Conservation (phyloP, 2,113 vertebrate species). For the Forbesichthys agassizii region DNA sequence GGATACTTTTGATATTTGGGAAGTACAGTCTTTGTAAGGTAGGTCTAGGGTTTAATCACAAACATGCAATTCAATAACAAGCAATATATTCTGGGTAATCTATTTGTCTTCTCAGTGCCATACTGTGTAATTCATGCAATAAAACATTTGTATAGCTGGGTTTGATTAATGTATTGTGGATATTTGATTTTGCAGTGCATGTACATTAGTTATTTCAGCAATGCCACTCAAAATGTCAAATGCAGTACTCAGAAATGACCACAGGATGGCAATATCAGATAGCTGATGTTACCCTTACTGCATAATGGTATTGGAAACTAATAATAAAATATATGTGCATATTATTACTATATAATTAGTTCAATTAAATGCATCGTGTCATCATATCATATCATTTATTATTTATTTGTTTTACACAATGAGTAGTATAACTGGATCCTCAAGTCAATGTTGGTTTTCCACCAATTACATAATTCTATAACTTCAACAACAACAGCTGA, state of each 20-base stretch:
- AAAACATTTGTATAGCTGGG: slow-evolving; percentile 60
- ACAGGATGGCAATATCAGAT: slow-evolving; percentile 46
- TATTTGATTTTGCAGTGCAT: background rate
- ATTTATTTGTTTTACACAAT: no score
- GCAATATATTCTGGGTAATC: background rate
- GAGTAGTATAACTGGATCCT: no score
- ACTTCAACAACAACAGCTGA: background rate
- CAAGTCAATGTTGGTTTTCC: no score
- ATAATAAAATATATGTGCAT: no score
- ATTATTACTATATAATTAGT: no score
- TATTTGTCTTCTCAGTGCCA: slow-evolving; percentile 40
- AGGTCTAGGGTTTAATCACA: slow-evolving; percentile 7
- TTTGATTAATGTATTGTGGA: slow-evolving; percentile 1
- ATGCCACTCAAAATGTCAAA: background rate
- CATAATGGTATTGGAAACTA: no score
- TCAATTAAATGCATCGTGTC: no score
- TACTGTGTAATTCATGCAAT: slow-evolving; percentile 60
- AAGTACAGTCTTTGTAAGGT: background rate
- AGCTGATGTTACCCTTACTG: no score
- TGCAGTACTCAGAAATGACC: background rate
- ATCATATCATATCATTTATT: no score
- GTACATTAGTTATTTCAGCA: background rate
- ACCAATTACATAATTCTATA: no score
- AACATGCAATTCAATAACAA: slow-evolving; percentile 29
- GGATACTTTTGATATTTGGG: slow-evolving; percentile 12